Base-by-base conservation (phyloP, 2,113 vertebrate species). In the Girardinichthys multiradiatus region DNA sequence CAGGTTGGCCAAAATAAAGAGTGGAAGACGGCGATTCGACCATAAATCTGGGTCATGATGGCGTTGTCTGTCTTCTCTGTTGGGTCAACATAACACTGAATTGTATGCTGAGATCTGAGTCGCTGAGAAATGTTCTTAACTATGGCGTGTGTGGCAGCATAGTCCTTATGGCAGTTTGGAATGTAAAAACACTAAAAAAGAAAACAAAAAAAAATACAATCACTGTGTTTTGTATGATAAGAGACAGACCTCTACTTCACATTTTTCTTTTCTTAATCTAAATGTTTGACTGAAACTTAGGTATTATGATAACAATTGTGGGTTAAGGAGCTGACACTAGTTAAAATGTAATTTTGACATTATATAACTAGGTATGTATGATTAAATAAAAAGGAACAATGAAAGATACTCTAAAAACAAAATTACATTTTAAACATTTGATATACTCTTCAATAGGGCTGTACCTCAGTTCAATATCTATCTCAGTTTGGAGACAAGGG, bases 1-100 rank as follows among this genome's bases (percentile, higher is more conserved):
- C 96, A 97, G 0, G 96, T 96, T 60, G 97, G 97, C 97, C 97
- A 99, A 86, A 99, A 94, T 31, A 98, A 94, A 0, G 96, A 97
- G 70, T 96, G 95, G 82, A 98, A 96, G 81, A 97, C 91, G 57
- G 96, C 95, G 0, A 94, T 94, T 70, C 89, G 95, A 70, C 96
- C 95, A 76, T 98, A 97, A 79, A 98, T 95, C 90, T 95, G 96
- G 12, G 94, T 97, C 45, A 98, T 81, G 76, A 99, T 95, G 88
- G 96, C 96, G 0, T 87, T 95, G 87, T 96, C 96, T 86, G 95
- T 94, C 30, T 89, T 63, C 0, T 96, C 95, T 57, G 93, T 92
- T 0, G 95, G 96, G 81, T 98, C 96, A 0, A 94, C 94, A 29
- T 95, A 98, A 86, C 97, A 98, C 48, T 93, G 92, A 64, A 99